Evolutionary conservation across 2,888 invertebrate species (phyloP), one percentile per base, ranked within the genome.

Genomic region (Lasius platythorax): DNA sequence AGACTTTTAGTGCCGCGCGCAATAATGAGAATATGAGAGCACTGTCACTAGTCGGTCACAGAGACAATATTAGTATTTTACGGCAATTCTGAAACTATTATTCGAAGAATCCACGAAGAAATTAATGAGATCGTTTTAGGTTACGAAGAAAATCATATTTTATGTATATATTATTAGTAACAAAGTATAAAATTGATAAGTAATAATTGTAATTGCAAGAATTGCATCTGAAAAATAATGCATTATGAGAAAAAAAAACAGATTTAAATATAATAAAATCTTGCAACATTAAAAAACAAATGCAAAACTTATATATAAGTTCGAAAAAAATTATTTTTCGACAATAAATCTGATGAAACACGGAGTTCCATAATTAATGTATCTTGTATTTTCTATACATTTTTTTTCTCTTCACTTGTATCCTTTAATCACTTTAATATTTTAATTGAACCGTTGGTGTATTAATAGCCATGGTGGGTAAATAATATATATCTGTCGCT

Each of bases 401-500:
- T 4, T 30, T 4, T 30, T 4, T 30, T 56, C 8, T n/a, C 30
- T 61, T 61, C n/a, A 30, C 11, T 40, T 37, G 66, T 40, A 58
- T 43, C 15, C 40, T 56, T 53, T 18, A 18, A 76, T 56, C 67
- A 67, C n/a, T 78, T 66, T 40, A 43, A 68, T 68, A 53, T 56
- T 28, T 78, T 68, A 33, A 58, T 58, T 68, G 56, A 76, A 33
- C n/a, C 46, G 11, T 64, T 50, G 33, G 0, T 18, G 40, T 53
- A 76, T 76, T 76, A 66, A 76, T 76, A 76, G 11, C 23, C 28
- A 66, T n/a, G 30, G 5, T 9, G 28, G n/a, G 18, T 78, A 67
- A 67, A 40, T 78, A 68, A 68, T 67, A n/a, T 40, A 78, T 68
- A 68, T 68, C 40, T 68, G 56, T 58, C 40, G 28, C 68, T 56